phyloP scores from a whole-genome alignment of 1,140 invertebrate genomes.

The Listronotus bonariensis region DNA sequence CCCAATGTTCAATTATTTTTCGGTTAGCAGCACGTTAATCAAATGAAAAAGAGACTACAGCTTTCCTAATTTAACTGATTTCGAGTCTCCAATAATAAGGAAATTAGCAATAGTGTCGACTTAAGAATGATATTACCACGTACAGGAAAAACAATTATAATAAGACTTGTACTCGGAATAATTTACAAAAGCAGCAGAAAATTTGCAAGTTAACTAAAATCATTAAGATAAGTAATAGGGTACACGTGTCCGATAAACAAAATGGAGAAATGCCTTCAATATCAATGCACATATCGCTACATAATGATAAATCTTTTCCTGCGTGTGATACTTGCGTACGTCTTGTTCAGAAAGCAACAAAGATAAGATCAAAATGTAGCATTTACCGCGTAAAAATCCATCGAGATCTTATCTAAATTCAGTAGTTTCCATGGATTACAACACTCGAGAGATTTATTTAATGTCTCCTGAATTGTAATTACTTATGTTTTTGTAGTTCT shows the following conservation, averaged over 20 bases:
- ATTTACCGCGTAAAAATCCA: slow-evolving; percentile 36
- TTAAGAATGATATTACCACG: too few species aligned
- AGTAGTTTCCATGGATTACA: slow-evolving; percentile 38
- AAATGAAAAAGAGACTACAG: too few species aligned
- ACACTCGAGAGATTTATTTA: slow-evolving; percentile 35
- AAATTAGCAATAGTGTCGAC: too few species aligned
- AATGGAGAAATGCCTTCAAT: slow-evolving; percentile 12
- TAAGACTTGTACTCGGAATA: too few species aligned
- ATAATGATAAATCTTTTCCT: slow-evolving; percentile 31
- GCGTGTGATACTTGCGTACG: slow-evolving; percentile 37
- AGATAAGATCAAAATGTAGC: slow-evolving; percentile 39
- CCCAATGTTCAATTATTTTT: too few species aligned
- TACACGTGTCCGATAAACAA: slow-evolving; percentile 34
- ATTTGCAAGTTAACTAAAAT: too few species aligned
- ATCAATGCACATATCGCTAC: slow-evolving; percentile 31
- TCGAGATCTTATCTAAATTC: slow-evolving; percentile 38
- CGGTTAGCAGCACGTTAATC: too few species aligned
- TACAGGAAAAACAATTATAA: too few species aligned
- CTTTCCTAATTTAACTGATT: too few species aligned
- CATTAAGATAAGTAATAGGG: slow-evolving; percentile 17
- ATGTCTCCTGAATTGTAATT: slow-evolving; percentile 33
- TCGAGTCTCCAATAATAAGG: too few species aligned
- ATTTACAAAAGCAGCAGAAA: too few species aligned
- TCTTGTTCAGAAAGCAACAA: slow-evolving; percentile 30
- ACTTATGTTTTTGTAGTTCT: slow-evolving; percentile 21